Conservation (phyloP, 2,888 invertebrate species). For the Furcula furcula region DNA sequence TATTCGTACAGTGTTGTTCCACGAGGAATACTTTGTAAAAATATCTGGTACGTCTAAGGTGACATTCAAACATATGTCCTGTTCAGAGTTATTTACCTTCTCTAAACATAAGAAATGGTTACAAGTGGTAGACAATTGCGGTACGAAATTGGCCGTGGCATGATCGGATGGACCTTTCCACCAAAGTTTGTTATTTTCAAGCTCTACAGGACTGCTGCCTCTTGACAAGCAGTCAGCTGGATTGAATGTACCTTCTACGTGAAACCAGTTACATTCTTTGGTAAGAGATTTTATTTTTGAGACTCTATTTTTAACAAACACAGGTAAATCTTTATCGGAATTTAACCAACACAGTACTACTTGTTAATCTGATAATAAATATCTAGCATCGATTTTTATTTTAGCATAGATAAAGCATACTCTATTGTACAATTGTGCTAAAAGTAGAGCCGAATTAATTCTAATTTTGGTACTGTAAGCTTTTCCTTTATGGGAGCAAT, state of each 20-base stretch:
- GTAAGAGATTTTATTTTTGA: not conserved
- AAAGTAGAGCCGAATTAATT: not conserved
- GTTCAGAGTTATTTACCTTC: no score
- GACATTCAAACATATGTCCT: no score
- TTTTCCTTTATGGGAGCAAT: not conserved
- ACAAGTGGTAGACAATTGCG: no score
- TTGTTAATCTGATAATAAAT: not conserved
- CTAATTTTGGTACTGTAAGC: not conserved
- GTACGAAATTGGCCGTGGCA: not conserved
- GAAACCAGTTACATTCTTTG: not conserved
- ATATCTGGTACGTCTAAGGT: no score
- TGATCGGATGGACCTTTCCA: not conserved
- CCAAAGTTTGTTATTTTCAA: not conserved
- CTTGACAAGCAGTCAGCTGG: not conserved
- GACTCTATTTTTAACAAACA: not conserved
- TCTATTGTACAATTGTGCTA: not conserved
- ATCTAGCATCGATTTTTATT: not conserved
- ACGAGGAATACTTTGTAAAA: no score
- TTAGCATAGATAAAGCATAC: not conserved
- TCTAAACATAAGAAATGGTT: no score
- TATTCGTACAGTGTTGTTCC: no score
- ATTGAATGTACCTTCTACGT: not conserved
- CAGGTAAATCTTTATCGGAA: not conserved
- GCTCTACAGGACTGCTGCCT: not conserved
- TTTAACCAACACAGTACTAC: not conserved